A percentile compares a stretch with the other conserved stretches of the same genome.
Conservation (phyloP, 2,888 invertebrate genomes). For the Drosophila rellima region DNA sequence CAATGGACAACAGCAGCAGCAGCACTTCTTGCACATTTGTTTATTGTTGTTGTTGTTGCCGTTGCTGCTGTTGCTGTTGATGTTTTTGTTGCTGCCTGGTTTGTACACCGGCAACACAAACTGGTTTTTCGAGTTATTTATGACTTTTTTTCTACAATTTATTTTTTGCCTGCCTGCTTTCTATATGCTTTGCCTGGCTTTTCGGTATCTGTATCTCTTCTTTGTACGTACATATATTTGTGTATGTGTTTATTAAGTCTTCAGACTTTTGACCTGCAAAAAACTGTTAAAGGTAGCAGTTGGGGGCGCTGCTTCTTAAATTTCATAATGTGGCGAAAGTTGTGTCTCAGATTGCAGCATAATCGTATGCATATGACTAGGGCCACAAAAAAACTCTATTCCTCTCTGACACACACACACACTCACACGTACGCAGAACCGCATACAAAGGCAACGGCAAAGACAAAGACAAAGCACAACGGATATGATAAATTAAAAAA, state of each 20-base stretch:
- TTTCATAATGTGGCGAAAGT: slow-evolving; percentile 81
- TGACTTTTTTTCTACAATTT: slow-evolving; percentile 76
- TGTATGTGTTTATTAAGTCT: slow-evolving; percentile 23
- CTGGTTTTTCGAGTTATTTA: slow-evolving; percentile 82
- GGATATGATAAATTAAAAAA: slow-evolving; percentile 74
- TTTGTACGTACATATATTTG: slow-evolving; percentile 15
- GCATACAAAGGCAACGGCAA: slow-evolving; percentile 24
- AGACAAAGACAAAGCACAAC: slow-evolving; percentile 53
- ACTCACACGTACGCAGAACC: not conserved
- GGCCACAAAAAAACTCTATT: slow-evolving; percentile 7
- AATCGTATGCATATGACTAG: slow-evolving; percentile 23
- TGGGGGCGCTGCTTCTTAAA: slow-evolving; percentile 55
- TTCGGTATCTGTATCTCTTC: slow-evolving; percentile 69
- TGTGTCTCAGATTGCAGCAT: slow-evolving; percentile 64
- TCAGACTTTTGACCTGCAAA: slow-evolving; percentile 80
- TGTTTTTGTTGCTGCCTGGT: slow-evolving; percentile 52
- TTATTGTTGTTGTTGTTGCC: slow-evolving; percentile 62
- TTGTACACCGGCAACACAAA: slow-evolving; percentile 80
- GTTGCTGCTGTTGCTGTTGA: slow-evolving; percentile 33
- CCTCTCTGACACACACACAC: slow-evolving; percentile 8
- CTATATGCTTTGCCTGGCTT: slow-evolving; percentile 49
- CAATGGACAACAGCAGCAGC: slow-evolving; percentile 20
- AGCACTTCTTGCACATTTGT: slow-evolving; percentile 78
- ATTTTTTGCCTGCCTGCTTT: slow-evolving; percentile 61
- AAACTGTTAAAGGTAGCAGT: slow-evolving; percentile 28